phyloP scores from a whole-genome alignment of 2,888 invertebrate species.

The Hyposoter didymator region DNA sequence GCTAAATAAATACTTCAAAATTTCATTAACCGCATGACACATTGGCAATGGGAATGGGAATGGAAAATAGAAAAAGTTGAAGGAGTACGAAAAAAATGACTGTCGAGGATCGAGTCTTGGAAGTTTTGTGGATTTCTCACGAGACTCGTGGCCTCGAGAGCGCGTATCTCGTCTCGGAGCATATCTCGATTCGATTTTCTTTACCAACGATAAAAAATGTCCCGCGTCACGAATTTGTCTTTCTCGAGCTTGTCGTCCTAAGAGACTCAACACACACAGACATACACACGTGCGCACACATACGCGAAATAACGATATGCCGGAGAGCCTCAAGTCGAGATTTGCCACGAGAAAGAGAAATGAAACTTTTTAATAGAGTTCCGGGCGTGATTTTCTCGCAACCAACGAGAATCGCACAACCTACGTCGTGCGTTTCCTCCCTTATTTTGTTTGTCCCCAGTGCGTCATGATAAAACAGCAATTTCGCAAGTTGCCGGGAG shows the following conservation, averaged over 20 bases:
- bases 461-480: slow-evolving; percentile 34
- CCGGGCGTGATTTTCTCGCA: slow-evolving; percentile 56
- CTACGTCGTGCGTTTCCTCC: slow-evolving; percentile 13
- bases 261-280: slow-evolving; percentile 32
- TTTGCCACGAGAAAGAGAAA: slow-evolving; percentile 55
- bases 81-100: slow-evolving; percentile 25
- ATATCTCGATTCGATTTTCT: slow-evolving; percentile 60
- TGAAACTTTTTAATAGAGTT: slow-evolving; percentile 72
- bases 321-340: slow-evolving; percentile 14
- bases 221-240: slow-evolving; percentile 60
- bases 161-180: slow-evolving; percentile 11
- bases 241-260: slow-evolving; percentile 43
- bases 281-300: background rate
- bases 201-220: slow-evolving; percentile 40
- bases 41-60: slow-evolving; percentile 20
- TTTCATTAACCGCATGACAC: slow-evolving; percentile 17
- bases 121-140: slow-evolving; percentile 64
- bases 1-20: slow-evolving; percentile 1
- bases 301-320: background rate
- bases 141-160: slow-evolving; percentile 49
- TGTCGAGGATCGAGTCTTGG: slow-evolving; percentile 14
- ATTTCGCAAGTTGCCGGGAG: slow-evolving; percentile 34
- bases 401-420: slow-evolving; percentile 7
- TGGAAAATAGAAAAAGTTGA: slow-evolving; percentile 34
- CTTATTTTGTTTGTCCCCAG: slow-evolving; percentile 17